Base-by-base conservation (phyloP, 2,888 invertebrate species). In the Criorhina ranunculi region DNA sequence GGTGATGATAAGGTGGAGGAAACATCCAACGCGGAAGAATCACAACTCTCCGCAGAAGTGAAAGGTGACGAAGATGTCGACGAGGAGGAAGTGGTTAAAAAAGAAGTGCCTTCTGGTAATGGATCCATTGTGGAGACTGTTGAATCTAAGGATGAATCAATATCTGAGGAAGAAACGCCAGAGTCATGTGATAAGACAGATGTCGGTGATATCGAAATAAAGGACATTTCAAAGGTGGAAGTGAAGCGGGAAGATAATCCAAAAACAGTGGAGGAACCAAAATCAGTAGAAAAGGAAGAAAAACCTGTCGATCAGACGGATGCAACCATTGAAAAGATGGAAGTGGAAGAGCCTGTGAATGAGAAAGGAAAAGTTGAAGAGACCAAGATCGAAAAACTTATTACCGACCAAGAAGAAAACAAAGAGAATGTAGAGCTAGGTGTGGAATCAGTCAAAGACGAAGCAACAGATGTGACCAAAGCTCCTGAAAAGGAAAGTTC, bases 1-100 rank as follows among this genome's bases (percentile, higher is more conserved):
- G 89, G 87, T 6, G 86, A 87, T 9, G 90, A 89, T 59, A 88
- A 87, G 33, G 75, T 88, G 82, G 86, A 88, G 46, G 86, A 89
- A 60, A 51, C 87, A 64, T 87, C 87, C 57, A 87, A 86, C 31
- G 87, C 87, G 35, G 89, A 88, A 4, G 88, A 89, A 11, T 7
- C 24, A 8, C 19, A 59, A 15, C 12, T 12, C 19, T 59, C 40
- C 7, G 53, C 7, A 31, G 64, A 62, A 11, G 44, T 44, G 9
- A 51, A 37, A 35, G 5, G 15, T 17, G 19, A 35, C 5, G 15
- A 2, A 0, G 15, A 46, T 19, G 3, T 15, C 0, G 17, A 44
- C 2, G 64, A 57, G 11, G 35, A 62, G n/a, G 37, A 70, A 2
- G 78, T 64, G 35, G 12, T 5, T 2, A 31, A 53, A 42, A 57